phyloP scores from a whole-genome alignment of 2,888 invertebrate species.

The Netelia virgata region DNA sequence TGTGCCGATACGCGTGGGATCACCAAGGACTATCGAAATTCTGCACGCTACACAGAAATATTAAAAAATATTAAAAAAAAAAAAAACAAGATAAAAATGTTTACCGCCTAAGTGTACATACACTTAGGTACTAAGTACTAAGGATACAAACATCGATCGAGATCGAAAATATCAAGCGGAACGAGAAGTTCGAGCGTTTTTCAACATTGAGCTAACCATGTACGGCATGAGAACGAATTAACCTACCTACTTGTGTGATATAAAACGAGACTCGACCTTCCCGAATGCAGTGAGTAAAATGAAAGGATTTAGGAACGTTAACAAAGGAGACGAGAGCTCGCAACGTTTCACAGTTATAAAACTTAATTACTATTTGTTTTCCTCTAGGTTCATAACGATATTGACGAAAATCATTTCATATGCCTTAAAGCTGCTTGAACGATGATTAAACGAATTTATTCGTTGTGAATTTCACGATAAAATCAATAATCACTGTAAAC shows the following conservation, averaged over 20 bases:
- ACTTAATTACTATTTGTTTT: not conserved
- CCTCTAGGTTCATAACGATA: not conserved
- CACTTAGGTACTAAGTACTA: too few relatives aligned
- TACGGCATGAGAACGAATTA: slow-evolving; percentile 27
- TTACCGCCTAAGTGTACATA: too few relatives aligned
- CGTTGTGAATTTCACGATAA: not conserved
- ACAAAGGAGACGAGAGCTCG: not conserved
- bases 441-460: not conserved
- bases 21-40: slow-evolving; percentile 29
- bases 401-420: not conserved
- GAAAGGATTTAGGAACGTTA: slow-evolving; percentile 1
- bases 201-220: slow-evolving; percentile 43
- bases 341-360: not conserved
- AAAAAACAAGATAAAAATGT: not conserved
- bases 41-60: slow-evolving; percentile 4
- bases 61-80: slow-evolving; percentile 3
- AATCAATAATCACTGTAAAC: not conserved
- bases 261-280: not conserved
- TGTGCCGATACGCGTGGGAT: slow-evolving; percentile 11
- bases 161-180: not conserved
- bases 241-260: slow-evolving; percentile 15
- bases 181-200: slow-evolving; percentile 39
- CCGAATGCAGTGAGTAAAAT: slow-evolving; percentile 4
- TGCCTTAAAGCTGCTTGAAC: not conserved
- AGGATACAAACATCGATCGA: not conserved